Conservation (phyloP, 2,113 vertebrate species). For the Pantherophis guttatus region DNA sequence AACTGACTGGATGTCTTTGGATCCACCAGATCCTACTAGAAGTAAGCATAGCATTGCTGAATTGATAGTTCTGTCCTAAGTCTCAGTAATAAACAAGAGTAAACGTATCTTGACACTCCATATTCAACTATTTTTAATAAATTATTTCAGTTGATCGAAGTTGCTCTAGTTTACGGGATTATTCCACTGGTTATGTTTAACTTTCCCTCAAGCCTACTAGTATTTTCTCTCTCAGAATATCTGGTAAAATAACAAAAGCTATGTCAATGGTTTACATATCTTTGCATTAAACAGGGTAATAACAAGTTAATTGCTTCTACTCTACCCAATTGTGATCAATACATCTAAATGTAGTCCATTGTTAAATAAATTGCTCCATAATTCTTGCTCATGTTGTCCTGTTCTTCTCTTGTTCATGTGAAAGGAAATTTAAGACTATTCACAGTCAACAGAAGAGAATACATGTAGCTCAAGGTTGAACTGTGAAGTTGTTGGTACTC, state of each 20-base stretch:
- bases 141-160: neutral
- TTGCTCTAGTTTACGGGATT: neutral
- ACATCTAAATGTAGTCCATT: slow-evolving; percentile 25
- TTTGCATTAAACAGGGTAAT: slow-evolving; percentile 31
- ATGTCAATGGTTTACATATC: slow-evolving; percentile 5
- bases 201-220: slow-evolving; percentile 15
- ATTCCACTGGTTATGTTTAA: neutral
- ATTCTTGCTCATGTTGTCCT: neutral
- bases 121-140: neutral
- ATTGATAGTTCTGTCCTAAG: neutral
- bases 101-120: neutral
- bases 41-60: neutral
- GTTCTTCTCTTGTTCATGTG: slow-evolving; percentile 1
- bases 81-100: neutral
- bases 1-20: neutral
- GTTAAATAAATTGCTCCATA: neutral
- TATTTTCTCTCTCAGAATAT: neutral
- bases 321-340: slow-evolving; percentile 21
- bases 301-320: slow-evolving; percentile 23
- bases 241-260: neutral
- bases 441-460: neutral
- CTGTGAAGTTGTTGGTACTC: neutral
- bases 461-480: neutral
- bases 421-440: neutral
- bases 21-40: neutral